Base-by-base conservation (phyloP, 1,140 invertebrate genomes). In the Centruroides sculpturatus region DNA sequence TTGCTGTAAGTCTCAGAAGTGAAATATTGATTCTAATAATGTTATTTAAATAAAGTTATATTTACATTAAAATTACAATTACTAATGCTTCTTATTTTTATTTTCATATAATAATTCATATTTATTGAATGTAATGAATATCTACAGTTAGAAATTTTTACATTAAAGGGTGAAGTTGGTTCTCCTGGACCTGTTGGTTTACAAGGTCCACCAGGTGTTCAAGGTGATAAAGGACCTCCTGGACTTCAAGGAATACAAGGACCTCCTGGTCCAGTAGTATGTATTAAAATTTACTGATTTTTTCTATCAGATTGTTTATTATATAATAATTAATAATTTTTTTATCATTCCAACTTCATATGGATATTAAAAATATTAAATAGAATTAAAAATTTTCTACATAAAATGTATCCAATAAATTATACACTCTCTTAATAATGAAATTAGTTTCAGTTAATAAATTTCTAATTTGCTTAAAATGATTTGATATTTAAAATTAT, bases 171-270 rank as follows among this genome's bases (percentile, higher is more conserved):
- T 47, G 60, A 47, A 36, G 47, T 63, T 56, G 67, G 67, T 11
- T 59, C 57, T 50, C n/a, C 56, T 47, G 67, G 67, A 59, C 64
- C 62, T 35, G 48, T 57, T 56, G 67, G 67, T 36, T 55, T 55
- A 12, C 62, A 59, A 47, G 65, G 65, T 5, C 57, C 65, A 49
- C 65, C 59, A 41, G 67, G 67, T 23, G 3, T 13, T 10, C 41
- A 47, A 57, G 86, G 86, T 47, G 85, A 88, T 67, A 79, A 82
- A 46, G 87, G 87, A 53, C 74, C 78, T 51, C 80, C 84, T 35
- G 86, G 86, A 9, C 71, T 78, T n/a, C 76, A 82, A 56, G 79
- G 87, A 13, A 53, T 64, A 49, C 61, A 67, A 71, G 83, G 85
- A 34, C 78, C 75, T 5, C 79, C 83, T 35, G 85, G 84, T 11